Evolutionary conservation across 2,113 vertebrate genomes (phyloP).

Genomic region (Gulo gulo): DNA sequence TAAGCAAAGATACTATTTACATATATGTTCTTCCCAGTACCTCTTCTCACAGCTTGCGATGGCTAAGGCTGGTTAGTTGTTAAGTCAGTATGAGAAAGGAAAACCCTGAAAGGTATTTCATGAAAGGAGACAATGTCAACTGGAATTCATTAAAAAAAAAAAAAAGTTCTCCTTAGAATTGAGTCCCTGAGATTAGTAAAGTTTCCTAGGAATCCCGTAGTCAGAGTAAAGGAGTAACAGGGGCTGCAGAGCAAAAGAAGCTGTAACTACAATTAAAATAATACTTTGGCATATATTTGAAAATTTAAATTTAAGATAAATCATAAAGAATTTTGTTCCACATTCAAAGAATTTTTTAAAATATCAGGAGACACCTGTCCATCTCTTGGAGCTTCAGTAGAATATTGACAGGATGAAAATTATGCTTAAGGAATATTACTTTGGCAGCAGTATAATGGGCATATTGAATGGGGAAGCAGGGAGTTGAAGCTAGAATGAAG

Average conservation of each 20-base stretch:
- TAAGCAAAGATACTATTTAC: not conserved
- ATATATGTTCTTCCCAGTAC: not conserved
- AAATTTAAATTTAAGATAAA: not conserved
- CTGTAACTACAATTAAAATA: not conserved
- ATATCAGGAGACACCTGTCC: not conserved
- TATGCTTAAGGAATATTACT: not conserved
- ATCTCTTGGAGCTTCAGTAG: not conserved
- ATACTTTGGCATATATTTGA: not conserved
- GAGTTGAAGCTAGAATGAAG: not conserved
- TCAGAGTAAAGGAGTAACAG: not conserved
- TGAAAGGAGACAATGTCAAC: not conserved
- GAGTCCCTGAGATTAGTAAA: not conserved
- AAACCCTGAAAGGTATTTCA: not conserved
- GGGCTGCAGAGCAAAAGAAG: not conserved
- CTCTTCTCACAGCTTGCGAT: not conserved
- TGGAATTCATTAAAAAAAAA: not conserved
- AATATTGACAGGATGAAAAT: not conserved
- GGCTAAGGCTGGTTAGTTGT: not conserved
- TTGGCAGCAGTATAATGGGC: not conserved
- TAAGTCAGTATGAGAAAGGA: not conserved
- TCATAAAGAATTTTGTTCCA: not conserved
- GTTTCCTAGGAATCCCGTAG: not conserved
- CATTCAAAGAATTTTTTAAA: not conserved
- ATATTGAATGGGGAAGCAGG: not conserved
- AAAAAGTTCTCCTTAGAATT: not conserved